Evolutionary conservation across 2,113 vertebrate genomes (phyloP).

Genomic region (Zosterops pallidus): DNA sequence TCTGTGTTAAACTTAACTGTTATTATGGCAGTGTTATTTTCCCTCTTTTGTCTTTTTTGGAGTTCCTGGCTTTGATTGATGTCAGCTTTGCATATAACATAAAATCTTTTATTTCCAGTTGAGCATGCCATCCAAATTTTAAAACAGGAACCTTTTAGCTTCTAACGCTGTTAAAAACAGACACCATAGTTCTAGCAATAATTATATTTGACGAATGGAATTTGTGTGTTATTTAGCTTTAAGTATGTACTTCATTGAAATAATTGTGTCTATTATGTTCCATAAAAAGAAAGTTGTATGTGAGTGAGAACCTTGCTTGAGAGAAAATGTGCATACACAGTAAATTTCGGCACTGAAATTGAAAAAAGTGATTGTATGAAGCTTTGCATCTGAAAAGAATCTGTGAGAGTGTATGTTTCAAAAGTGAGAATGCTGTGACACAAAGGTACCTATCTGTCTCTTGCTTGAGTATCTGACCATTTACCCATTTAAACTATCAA

Average conservation of each 20-base stretch:
- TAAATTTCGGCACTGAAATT: conserved; percentile 29
- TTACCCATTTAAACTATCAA: background rate
- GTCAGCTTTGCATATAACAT: background rate
- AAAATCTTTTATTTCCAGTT: background rate
- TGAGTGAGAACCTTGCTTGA: conserved; percentile 30
- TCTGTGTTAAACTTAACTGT: background rate
- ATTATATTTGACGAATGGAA: conserved; percentile 60
- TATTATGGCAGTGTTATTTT: background rate
- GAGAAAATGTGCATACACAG: conserved; percentile 22
- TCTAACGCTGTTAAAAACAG: conserved; percentile 44
- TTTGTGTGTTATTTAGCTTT: conserved; percentile 46
- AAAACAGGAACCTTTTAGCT: conserved; percentile 31
- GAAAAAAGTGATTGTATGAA: background rate
- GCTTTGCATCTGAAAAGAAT: conserved; percentile 37
- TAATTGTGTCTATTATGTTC: conserved; percentile 54
- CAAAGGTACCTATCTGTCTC: background rate
- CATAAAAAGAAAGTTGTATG: conserved; percentile 47
- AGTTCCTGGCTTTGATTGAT: background rate
- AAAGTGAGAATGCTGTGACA: background rate
- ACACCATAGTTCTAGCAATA: background rate
- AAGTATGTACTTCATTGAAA: conserved; percentile 55
- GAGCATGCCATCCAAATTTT: background rate
- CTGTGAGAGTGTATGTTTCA: background rate
- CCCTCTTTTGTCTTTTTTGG: background rate
- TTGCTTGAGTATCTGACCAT: background rate